Percentiles rank a stretch among this genome's conserved stretches.
phyloP scores from a whole-genome alignment of 2,888 invertebrate genomes.

The Rhagonycha lutea region DNA sequence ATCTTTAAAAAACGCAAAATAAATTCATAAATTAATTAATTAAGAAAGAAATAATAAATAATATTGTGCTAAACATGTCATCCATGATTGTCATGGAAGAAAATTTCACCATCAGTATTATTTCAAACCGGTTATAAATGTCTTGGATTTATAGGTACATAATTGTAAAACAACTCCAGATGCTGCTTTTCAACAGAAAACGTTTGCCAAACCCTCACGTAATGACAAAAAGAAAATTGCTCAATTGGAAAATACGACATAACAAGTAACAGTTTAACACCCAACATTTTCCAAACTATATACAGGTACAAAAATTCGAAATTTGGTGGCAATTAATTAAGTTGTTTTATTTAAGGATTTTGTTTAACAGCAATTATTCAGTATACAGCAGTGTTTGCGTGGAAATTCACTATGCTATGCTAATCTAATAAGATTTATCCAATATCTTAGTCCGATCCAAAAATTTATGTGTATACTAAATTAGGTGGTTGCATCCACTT shows the following conservation, averaged over 20 bases:
- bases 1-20: not conserved
- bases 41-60: not conserved
- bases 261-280: not conserved
- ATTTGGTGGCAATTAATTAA: not conserved
- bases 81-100: not conserved
- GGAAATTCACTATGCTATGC: no score
- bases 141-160: not conserved
- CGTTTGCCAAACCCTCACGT: not conserved
- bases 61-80: not conserved
- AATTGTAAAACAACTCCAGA: not conserved
- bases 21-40: not conserved
- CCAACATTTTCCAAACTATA: not conserved
- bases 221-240: not conserved
- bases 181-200: not conserved
- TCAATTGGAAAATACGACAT: not conserved
- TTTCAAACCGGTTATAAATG: not conserved
- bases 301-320: not conserved
- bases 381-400: no score
- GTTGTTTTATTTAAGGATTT: no score
- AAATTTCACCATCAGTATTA: not conserved
- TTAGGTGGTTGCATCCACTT: not conserved
- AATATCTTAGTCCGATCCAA: no score
- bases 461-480: not conserved
- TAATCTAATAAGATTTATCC: no score
- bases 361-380: no score